phyloP scores from a whole-genome alignment of 2,113 vertebrate genomes.

The Xerus inauris region DNA sequence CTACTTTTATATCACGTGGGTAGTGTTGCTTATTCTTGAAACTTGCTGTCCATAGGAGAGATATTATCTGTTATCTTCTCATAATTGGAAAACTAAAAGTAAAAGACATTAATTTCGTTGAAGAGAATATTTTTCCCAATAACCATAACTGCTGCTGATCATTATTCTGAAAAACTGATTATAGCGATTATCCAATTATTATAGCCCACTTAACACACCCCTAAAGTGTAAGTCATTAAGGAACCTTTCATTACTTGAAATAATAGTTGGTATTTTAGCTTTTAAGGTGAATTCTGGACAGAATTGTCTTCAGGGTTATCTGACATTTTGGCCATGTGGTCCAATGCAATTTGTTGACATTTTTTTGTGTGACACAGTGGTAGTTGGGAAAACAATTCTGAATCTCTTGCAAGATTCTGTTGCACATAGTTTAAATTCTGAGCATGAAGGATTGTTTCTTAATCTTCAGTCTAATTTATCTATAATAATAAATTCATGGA shows the following conservation, averaged over 20 bases:
- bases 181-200: background rate
- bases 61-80: conserved; percentile 57
- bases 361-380: background rate
- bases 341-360: background rate
- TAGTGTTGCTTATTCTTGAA: conserved; percentile 65
- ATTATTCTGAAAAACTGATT: conserved; percentile 41
- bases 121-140: conserved; percentile 48
- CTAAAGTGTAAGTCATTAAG: background rate
- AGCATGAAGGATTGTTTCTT: background rate
- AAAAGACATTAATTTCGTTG: conserved; percentile 41
- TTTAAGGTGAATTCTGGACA: conserved; percentile 33
- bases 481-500: background rate
- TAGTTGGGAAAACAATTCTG: conserved; percentile 39
- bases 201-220: background rate
- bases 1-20: background rate
- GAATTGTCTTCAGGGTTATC: background rate
- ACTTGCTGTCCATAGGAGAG: conserved; percentile 33
- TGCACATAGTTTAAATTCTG: background rate
- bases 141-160: background rate
- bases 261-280: conserved; percentile 6
- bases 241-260: conserved; percentile 7
- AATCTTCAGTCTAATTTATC: background rate
- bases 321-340: background rate
- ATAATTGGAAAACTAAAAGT: conserved; percentile 56
- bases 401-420: background rate